Conservation (phyloP, 2,113 vertebrate species). For the Melanocharis versteri region DNA sequence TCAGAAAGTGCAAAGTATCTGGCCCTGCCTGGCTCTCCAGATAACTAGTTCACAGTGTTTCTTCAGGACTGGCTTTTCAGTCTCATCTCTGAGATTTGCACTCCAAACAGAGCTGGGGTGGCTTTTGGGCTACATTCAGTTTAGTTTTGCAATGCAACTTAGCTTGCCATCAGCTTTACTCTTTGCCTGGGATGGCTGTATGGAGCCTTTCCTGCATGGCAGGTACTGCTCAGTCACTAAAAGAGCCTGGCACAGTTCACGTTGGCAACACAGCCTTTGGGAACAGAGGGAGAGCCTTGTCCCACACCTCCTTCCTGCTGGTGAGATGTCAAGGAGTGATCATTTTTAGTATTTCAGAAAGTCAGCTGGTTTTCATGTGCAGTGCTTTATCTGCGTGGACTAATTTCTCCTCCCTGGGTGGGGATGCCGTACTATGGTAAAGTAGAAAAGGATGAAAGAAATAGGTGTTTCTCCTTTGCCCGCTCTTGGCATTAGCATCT, state of each 20-base stretch:
- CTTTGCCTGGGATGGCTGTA: neutral
- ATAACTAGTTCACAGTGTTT: neutral
- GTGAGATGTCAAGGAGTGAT: neutral
- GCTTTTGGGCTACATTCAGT: neutral
- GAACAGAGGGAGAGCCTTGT: neutral
- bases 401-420: neutral
- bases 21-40: neutral
- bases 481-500: rapidly evolving
- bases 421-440: neutral
- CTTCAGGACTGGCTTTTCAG: neutral
- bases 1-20: rapidly evolving
- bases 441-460: neutral
- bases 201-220: neutral
- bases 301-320: neutral
- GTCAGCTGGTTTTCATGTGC: neutral
- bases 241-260: neutral
- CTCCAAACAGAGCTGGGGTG: neutral
- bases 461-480: neutral
- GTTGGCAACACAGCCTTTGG: neutral
- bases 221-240: neutral
- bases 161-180: neutral
- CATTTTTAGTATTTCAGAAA: neutral
- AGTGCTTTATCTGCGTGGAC: neutral
- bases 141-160: neutral
- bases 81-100: neutral